Conservation (phyloP, 2,888 invertebrate species). For the Lasioglossum figueresi region DNA sequence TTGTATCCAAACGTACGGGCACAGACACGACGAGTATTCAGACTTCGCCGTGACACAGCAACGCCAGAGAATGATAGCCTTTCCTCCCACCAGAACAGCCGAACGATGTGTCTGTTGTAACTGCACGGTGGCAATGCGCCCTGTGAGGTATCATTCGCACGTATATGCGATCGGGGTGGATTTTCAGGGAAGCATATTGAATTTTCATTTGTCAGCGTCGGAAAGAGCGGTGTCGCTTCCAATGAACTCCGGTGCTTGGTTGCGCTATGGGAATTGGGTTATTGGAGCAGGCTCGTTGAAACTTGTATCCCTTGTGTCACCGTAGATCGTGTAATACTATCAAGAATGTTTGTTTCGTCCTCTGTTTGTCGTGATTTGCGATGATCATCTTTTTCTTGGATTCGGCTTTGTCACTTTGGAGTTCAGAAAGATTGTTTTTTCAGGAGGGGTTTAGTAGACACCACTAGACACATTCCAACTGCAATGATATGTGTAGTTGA, state of each 20-base stretch:
- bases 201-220: constrained; percentile 49
- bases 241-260: constrained; percentile 10
- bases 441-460: too few species aligned
- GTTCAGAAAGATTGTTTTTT: not conserved
- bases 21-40: constrained; percentile 37
- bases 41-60: constrained; percentile 38
- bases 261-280: constrained; percentile 25
- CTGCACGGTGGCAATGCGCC: constrained; percentile 1
- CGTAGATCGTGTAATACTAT: not conserved
- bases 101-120: constrained; percentile 29
- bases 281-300: constrained; percentile 14
- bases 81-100: not conserved
- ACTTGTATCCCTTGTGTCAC: not conserved
- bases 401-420: not conserved
- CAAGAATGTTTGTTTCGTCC: not conserved
- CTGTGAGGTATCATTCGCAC: constrained; percentile 19
- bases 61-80: constrained; percentile 28
- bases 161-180: not conserved
- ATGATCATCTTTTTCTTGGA: not conserved
- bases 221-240: not conserved
- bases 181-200: constrained; percentile 16
- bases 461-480: too few species aligned
- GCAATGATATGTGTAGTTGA: not conserved
- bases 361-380: not conserved
- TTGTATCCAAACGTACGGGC: not conserved